Evolutionary conservation across 1,140 invertebrate genomes (phyloP).

Genomic region (Pseudomyrmex cubaensis): DNA sequence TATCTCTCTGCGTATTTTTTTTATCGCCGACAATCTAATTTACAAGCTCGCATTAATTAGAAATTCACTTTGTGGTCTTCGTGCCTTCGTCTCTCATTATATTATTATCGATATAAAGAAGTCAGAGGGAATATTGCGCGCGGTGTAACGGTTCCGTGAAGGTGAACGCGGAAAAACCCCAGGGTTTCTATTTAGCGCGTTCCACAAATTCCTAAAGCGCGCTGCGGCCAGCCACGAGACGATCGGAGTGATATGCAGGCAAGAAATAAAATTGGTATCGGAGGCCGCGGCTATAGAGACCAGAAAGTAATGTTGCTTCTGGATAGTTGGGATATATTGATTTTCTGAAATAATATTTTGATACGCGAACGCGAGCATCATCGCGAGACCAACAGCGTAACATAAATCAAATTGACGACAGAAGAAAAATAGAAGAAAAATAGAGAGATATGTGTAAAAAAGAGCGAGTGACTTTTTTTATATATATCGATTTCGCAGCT

Average conservation of each 20-base stretch:
- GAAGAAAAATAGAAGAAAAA: background rate
- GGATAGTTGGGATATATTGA: conserved; percentile 3
- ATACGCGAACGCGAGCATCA: background rate
- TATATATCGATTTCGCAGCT: background rate
- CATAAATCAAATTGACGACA: background rate
- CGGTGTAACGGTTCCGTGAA: conserved; percentile 61
- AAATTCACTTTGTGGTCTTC: conserved; percentile 2
- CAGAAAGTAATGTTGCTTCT: conserved; percentile 51
- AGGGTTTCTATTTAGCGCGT: conserved; percentile 70
- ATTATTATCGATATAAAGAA: conserved; percentile 7
- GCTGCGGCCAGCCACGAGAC: conserved; percentile 55
- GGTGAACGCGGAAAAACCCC: conserved; percentile 67
- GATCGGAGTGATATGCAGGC: conserved; percentile 66
- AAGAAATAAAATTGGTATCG: conserved; percentile 72
- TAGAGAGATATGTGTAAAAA: no score
- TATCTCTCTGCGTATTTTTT: background rate
- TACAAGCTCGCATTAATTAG: background rate
- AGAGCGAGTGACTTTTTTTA: no score
- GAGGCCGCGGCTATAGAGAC: background rate
- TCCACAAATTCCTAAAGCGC: conserved; percentile 66
- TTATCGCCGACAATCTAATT: background rate
- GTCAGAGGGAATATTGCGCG: conserved; percentile 64
- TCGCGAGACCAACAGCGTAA: background rate
- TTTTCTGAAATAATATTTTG: conserved; percentile 21
- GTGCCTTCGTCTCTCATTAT: background rate